Conservation (phyloP, 2,797 vertebrate genomes). For the Momotus momota region DNA sequence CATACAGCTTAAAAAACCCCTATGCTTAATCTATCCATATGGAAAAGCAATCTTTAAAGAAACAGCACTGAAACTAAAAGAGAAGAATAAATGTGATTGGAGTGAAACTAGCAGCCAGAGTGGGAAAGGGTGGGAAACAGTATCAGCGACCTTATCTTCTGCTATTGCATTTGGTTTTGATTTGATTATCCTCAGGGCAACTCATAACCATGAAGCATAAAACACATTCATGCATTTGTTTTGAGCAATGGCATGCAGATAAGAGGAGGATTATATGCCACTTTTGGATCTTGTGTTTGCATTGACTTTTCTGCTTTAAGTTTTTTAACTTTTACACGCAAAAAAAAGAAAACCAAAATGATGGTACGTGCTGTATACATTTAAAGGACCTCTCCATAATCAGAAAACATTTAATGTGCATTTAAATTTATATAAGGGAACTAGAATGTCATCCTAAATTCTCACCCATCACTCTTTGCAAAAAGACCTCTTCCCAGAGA, state of each 20-base stretch:
- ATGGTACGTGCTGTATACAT: background rate
- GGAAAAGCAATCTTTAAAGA: slow-evolving; percentile 31
- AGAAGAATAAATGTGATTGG: background rate
- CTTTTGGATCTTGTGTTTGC: background rate
- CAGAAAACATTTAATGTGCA: background rate
- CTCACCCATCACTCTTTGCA: background rate
- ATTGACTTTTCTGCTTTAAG: background rate
- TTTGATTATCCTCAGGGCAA: slow-evolving; percentile 50
- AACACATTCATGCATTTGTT: slow-evolving; percentile 26
- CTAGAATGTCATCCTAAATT: background rate
- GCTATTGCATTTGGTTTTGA: slow-evolving; percentile 47
- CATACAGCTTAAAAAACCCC: background rate
- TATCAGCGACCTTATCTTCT: slow-evolving; percentile 14
- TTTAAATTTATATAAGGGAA: slow-evolving; percentile 6
- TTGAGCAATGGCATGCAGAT: slow-evolving; percentile 22
- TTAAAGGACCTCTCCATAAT: background rate
- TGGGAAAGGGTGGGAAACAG: background rate
- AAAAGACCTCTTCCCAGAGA: background rate
- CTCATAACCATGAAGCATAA: slow-evolving; percentile 29
- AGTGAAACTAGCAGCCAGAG: background rate
- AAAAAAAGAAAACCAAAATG: background rate
- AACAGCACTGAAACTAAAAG: background rate
- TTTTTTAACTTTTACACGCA: background rate
- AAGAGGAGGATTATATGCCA: background rate
- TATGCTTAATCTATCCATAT: background rate